Evolutionary conservation across 2,888 invertebrate genomes (phyloP), one percentile per base, ranked within the genome.

Genomic region (Trichacis sp.): DNA sequence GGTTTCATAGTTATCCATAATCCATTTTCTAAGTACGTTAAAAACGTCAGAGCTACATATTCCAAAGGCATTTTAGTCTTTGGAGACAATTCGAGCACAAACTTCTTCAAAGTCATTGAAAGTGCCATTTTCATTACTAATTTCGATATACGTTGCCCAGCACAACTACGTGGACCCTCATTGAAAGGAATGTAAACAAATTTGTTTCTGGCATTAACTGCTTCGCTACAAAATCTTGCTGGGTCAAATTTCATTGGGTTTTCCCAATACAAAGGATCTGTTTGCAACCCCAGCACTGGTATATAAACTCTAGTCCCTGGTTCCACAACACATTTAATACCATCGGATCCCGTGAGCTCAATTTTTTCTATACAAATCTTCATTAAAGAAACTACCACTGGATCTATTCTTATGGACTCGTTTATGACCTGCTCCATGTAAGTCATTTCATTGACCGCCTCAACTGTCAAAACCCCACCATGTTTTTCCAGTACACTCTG

Each of bases 401-500:
- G 54, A 15, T 50, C 1, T 0, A 58, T 0, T 46, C 81, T 73
- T 55, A 77, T 71, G 0, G 80, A 72, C 36, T 81, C 81, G 14
- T 30, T 66, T 1, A 87, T 71, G 1, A 87, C 87, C 79, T 85
- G 85, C 50, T 88, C 87, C 69, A 88, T 72, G 68, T 87, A 88
- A 9, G 81, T 80, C 86, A 88, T 85, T 20, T 86, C 85, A 38
- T 83, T 81, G 1, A 88, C 43, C 1, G 81, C 75, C 5, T 88
- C 87, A 60, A 85, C 87, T 4, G 84, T 85, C 0, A 88, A 46
- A 8, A 74, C 74, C 0, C 84, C 85, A 1, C 81, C 75, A 49
- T 83, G 55, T 17, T 79, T 76, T 2, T 77, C 69, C 14, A 85
- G 64, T 8, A 76, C 68, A 1, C 69, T 55, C 1, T 74, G 64